These are phyloP conservation scores for Xerus rutilus DNA, from an alignment of 2,797 vertebrate species.

Conservation along the genomic window DNA sequence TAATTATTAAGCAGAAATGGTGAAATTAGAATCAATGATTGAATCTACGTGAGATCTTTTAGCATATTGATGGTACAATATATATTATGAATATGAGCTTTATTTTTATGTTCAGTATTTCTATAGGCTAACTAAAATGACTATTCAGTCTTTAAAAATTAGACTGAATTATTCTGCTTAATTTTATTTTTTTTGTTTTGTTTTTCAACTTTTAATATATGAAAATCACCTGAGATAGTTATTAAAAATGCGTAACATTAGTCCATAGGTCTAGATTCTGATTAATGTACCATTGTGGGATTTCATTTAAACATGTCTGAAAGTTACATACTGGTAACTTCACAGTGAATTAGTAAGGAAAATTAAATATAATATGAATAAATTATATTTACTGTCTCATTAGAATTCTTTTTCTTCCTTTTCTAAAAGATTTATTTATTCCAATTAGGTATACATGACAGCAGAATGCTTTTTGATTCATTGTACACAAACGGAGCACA, in stretches of 20 bases:
- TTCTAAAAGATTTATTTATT: too few species aligned
- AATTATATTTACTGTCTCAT: neutral
- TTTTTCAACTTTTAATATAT: neutral
- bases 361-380: conserved; percentile 9
- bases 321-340: neutral
- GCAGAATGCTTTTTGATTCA: too few species aligned
- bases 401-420: neutral
- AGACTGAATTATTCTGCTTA: neutral
- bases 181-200: neutral
- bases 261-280: neutral
- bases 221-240: neutral
- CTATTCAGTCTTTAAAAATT: neutral
- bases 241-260: neutral
- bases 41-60: neutral
- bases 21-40: neutral
- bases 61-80: neutral
- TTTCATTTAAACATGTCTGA: neutral
- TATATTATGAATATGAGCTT: neutral
- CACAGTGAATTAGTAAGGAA: neutral
- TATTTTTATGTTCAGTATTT: neutral
- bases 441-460: too few species aligned
- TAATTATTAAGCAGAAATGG: neutral
- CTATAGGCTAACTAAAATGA: neutral
- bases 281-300: neutral
- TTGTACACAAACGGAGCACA: too few species aligned